A percentile compares a stretch with the other conserved stretches of the same genome.
Conservation (phyloP, 2,113 vertebrate genomes). For the Dendropsophus ebraccatus region DNA sequence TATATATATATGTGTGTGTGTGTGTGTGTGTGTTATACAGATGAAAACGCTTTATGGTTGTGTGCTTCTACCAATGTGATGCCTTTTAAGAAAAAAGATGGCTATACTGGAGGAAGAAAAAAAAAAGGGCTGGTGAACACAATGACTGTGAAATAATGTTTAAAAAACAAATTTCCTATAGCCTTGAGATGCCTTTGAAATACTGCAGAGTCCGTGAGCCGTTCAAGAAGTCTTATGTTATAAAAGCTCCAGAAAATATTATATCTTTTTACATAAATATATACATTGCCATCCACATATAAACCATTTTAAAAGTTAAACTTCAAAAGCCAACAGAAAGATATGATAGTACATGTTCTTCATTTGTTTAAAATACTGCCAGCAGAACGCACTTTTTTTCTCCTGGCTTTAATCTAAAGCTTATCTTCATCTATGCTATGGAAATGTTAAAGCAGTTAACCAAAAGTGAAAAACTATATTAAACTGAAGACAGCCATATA, state of each 20-base stretch:
- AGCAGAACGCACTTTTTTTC: conserved; percentile 5
- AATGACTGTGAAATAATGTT: conserved; percentile 38
- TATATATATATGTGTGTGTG: no score
- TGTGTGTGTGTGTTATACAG: no score
- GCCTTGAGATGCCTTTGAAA: conserved; percentile 57
- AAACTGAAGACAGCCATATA: neutral
- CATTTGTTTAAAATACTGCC: conserved; percentile 43
- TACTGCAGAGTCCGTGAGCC: conserved; percentile 46
- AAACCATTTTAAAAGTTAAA: conserved; percentile 51
- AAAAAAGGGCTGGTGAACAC: conserved; percentile 41
- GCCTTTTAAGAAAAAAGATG: conserved; percentile 20
- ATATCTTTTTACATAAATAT: conserved; percentile 39
- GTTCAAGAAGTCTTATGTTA: conserved; percentile 49
- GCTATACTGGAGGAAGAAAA: conserved; percentile 23
- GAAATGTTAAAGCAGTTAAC: conserved; percentile 19
- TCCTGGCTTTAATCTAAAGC: conserved; percentile 38
- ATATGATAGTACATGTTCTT: conserved; percentile 29
- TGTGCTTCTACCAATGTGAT: conserved; percentile 16
- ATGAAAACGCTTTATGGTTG: neutral
- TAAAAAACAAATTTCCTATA: conserved; percentile 51
- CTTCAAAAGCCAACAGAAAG: conserved; percentile 35
- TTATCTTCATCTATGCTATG: neutral
- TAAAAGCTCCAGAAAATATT: conserved; percentile 44
- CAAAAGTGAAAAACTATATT: neutral
- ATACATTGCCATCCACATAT: conserved; percentile 37